Percentiles rank a stretch among this genome's conserved stretches.
These are phyloP conservation scores for Biston stratarius DNA, from an alignment of 2,888 invertebrate species.

Conservation along the genomic window DNA sequence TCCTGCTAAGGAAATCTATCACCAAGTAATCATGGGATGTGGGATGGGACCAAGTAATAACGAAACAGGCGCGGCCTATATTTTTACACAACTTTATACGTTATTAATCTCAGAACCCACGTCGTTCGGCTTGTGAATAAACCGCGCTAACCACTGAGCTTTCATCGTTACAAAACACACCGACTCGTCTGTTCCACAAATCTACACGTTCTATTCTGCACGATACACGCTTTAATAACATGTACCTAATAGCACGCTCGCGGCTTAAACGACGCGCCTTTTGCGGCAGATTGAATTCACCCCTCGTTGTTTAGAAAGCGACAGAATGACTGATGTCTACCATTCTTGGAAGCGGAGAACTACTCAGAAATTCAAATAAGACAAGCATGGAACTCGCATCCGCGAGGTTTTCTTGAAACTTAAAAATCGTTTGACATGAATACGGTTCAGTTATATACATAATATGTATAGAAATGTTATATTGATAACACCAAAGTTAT, in stretches of 20 bases:
- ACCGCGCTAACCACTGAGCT: too few species aligned
- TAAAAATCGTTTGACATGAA: neutral
- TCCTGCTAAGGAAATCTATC: too few species aligned
- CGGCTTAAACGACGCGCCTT: slow-evolving; percentile 24
- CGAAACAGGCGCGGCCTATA: too few species aligned
- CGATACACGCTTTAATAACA: slow-evolving; percentile 26
- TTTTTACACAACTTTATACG: too few species aligned
- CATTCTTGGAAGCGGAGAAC: slow-evolving; percentile 21
- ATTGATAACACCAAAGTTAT: too few species aligned
- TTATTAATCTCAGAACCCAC: too few species aligned
- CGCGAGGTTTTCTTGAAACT: neutral
- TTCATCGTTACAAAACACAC: too few species aligned
- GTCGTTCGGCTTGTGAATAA: too few species aligned
- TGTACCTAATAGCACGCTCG: slow-evolving; percentile 22
- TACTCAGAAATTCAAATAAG: slow-evolving; percentile 23
- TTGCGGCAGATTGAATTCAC: slow-evolving; percentile 30
- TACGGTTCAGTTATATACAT: too few species aligned
- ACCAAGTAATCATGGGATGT: too few species aligned
- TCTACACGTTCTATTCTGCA: neutral
- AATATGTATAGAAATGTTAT: too few species aligned
- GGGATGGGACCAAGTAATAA: too few species aligned
- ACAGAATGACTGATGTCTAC: slow-evolving; percentile 26
- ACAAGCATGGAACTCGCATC: neutral
- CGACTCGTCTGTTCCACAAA: neutral
- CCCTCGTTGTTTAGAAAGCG: slow-evolving; percentile 26